A percentile compares a stretch with the other conserved stretches of the same genome.
These are phyloP conservation scores for Poicephalus gulielmi DNA, from an alignment of 2,113 vertebrate genomes.

Conservation along the genomic window DNA sequence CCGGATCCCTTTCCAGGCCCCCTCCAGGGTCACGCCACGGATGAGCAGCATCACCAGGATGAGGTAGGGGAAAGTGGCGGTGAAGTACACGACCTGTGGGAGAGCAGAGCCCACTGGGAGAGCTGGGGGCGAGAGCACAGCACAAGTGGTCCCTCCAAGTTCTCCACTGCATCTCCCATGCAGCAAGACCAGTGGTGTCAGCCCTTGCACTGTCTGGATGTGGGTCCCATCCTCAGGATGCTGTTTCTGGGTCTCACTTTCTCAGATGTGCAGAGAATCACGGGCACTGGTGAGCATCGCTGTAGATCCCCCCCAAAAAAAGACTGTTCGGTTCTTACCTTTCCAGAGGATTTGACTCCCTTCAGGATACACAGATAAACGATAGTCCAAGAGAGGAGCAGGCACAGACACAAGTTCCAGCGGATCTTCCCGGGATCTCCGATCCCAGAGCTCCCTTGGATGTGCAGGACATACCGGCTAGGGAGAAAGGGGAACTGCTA, in stretches of 20 bases:
- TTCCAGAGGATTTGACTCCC: constrained; percentile 84
- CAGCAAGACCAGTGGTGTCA: rapidly evolving
- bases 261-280: neutral
- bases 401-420: constrained; percentile 82
- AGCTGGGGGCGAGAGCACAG: neutral
- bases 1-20: constrained; percentile 82
- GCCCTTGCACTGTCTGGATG: neutral
- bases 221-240: neutral
- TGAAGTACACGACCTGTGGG: constrained; percentile 82
- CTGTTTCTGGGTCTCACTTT: neutral
- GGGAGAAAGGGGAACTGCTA: neutral
- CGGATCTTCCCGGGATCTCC: constrained; percentile 77
- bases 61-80: constrained; percentile 83
- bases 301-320: neutral
- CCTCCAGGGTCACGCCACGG: constrained; percentile 80
- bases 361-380: constrained; percentile 84
- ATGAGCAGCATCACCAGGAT: constrained; percentile 83
- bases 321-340: constrained; percentile 61
- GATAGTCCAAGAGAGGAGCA: constrained; percentile 81
- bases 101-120: neutral
- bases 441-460: constrained; percentile 82
- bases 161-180: neutral
- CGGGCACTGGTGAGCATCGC: rapidly evolving
- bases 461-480: constrained; percentile 82
- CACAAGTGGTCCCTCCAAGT: neutral